Conservation (phyloP, 1,140 invertebrate genomes). For the Procambarus virginalis region DNA sequence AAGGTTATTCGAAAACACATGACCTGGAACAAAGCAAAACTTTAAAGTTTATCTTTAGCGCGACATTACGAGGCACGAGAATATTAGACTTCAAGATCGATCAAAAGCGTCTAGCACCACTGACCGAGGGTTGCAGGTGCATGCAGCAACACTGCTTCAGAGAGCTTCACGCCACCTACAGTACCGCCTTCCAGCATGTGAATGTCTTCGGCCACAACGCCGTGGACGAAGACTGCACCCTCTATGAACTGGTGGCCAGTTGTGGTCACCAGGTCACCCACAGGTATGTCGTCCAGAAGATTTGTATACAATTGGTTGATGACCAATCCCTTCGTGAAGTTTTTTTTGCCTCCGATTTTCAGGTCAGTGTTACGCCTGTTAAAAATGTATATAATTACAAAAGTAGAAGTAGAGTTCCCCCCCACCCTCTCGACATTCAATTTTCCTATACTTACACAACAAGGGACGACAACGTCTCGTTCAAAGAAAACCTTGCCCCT, state of each 20-base stretch:
- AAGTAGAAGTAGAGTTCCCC: neutral
- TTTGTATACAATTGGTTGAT: neutral
- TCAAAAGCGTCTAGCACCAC: no score
- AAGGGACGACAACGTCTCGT: neutral
- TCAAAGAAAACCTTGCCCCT: neutral
- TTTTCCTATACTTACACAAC: neutral
- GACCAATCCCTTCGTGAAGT: neutral
- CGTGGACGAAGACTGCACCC: neutral
- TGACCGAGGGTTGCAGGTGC: neutral
- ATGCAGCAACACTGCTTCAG: constrained; percentile 10
- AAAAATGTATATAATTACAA: neutral
- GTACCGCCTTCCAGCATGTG: neutral
- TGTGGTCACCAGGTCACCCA: constrained; percentile 8
- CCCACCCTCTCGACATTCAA: no score
- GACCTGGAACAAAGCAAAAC: neutral
- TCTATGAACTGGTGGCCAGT: neutral
- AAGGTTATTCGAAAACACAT: neutral
- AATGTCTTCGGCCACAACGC: neutral
- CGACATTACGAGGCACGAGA: no score
- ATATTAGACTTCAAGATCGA: no score
- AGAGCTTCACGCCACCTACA: constrained; percentile 19
- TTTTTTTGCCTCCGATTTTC: constrained; percentile 23
- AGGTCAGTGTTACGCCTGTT: neutral
- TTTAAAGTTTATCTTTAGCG: no score
- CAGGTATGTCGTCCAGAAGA: constrained; percentile 23